Percentiles rank a stretch among this genome's conserved stretches.
Evolutionary conservation across 1,140 invertebrate species (phyloP).

Genomic region (Physella acuta): DNA sequence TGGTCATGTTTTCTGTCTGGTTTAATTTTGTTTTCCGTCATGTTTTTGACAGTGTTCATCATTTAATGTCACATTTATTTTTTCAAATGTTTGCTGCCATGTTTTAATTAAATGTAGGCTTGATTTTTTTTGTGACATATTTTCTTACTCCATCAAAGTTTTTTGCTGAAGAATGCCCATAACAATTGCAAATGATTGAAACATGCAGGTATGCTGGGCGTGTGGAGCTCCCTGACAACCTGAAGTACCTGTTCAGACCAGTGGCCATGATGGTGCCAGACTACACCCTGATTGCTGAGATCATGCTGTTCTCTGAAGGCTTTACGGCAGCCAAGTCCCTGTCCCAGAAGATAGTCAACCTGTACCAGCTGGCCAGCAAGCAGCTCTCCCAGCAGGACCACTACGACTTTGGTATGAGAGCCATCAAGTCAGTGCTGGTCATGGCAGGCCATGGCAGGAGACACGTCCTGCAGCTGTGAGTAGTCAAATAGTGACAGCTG

Average conservation of each 20-base stretch:
- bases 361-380: constrained; percentile 86
- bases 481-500: no score
- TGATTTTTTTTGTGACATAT: background rate
- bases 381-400: constrained; percentile 89
- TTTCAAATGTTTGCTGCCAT: no score
- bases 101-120: background rate
- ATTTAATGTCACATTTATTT: no score
- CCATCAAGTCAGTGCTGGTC: constrained; percentile 62
- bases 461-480: no score
- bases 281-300: constrained; percentile 86
- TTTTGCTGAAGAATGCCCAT: background rate
- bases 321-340: constrained; percentile 81
- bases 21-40: no score
- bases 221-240: constrained; percentile 64
- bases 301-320: constrained; percentile 87
- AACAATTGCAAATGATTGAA: background rate
- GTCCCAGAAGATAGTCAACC: constrained; percentile 83
- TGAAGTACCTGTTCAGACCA: constrained; percentile 75
- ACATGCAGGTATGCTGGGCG: constrained; percentile 67
- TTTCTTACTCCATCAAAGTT: background rate
- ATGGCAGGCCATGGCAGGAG: constrained; percentile 58
- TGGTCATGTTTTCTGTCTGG: no score
- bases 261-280: constrained; percentile 93
- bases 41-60: no score
- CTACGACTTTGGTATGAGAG: constrained; percentile 92